Percentiles rank a stretch among this genome's conserved stretches.
Conservation (phyloP, 2,888 invertebrate genomes). For the Eristalis tenax region DNA sequence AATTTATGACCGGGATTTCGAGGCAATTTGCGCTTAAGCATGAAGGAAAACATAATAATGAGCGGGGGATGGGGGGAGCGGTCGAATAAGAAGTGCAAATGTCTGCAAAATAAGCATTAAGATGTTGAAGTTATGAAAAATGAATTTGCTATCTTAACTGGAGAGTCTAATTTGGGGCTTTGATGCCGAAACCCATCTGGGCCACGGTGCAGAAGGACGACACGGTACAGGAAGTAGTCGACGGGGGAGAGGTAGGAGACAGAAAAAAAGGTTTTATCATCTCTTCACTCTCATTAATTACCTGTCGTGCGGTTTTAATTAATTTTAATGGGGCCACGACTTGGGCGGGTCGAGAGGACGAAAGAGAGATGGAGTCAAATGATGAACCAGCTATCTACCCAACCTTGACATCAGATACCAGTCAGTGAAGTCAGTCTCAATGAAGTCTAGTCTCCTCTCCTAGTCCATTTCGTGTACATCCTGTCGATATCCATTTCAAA, state of each 20-base stretch:
- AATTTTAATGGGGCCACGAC: conserved; percentile 55
- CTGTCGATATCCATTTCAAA: conserved; percentile 52
- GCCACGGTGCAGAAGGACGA: background rate
- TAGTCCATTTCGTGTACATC: no score
- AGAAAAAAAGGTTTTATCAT: background rate
- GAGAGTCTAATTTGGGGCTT: conserved; percentile 56
- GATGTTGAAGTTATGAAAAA: conserved; percentile 51
- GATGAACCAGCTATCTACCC: no score
- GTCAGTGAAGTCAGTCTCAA: no score
- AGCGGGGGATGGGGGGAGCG: background rate
- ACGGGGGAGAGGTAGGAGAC: no score
- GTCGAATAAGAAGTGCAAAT: conserved; percentile 53
- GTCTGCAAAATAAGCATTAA: conserved; percentile 48
- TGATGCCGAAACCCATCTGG: conserved; percentile 36
- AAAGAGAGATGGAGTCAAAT: no score
- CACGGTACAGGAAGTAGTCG: background rate
- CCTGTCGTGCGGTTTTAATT: conserved; percentile 57
- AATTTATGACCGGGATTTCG: conserved; percentile 69
- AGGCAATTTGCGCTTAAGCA: conserved; percentile 68
- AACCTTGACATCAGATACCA: no score
- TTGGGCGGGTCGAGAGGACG: background rate
- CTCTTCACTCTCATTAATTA: conserved; percentile 62
- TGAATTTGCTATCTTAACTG: conserved; percentile 26
- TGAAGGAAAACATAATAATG: conserved; percentile 52
- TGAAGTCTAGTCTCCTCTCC: background rate